A percentile compares a stretch with the other conserved stretches of the same genome.
phyloP scores from a whole-genome alignment of 1,140 invertebrate genomes.

The Agrilus planipennis region DNA sequence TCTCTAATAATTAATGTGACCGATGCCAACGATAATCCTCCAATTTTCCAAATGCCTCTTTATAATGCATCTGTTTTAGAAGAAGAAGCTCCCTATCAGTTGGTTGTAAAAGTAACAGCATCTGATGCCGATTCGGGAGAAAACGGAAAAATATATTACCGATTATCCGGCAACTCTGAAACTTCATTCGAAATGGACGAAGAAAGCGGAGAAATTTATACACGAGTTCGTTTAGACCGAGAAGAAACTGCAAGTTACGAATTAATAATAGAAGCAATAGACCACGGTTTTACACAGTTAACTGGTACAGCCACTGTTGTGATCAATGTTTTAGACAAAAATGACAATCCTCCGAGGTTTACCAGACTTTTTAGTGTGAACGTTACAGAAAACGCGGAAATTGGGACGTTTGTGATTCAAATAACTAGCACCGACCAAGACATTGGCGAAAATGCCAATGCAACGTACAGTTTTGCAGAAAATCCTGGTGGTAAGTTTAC shows the following conservation, averaged over 20 bases:
- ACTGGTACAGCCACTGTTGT: constrained; percentile 76
- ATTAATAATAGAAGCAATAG: constrained; percentile 73
- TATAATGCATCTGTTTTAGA: constrained; percentile 80
- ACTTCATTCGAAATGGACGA: constrained; percentile 71
- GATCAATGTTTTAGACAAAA: constrained; percentile 79
- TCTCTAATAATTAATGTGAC: constrained; percentile 74
- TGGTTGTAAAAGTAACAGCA: constrained; percentile 67
- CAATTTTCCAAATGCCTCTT: constrained; percentile 63
- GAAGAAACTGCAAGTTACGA: constrained; percentile 77
- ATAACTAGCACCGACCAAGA: constrained; percentile 87
- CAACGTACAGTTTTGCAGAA: constrained; percentile 76
- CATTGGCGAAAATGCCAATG: constrained; percentile 76
- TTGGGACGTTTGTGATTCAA: constrained; percentile 84
- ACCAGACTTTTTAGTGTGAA: constrained; percentile 86
- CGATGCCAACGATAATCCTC: constrained; percentile 85
- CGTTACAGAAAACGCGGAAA: constrained; percentile 88
- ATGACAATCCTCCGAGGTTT: constrained; percentile 90
- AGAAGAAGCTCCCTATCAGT: constrained; percentile 68
- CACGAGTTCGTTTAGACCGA: constrained; percentile 77
- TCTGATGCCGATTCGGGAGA: constrained; percentile 76
- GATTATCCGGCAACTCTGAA: constrained; percentile 59
- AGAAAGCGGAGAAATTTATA: constrained; percentile 73
- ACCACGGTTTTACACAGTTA: constrained; percentile 70
- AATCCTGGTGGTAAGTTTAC: constrained; percentile 81
- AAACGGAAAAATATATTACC: constrained; percentile 76